These are phyloP conservation scores for Ascaphus truei DNA, from an alignment of 2,113 vertebrate species.

Conservation along the genomic window DNA sequence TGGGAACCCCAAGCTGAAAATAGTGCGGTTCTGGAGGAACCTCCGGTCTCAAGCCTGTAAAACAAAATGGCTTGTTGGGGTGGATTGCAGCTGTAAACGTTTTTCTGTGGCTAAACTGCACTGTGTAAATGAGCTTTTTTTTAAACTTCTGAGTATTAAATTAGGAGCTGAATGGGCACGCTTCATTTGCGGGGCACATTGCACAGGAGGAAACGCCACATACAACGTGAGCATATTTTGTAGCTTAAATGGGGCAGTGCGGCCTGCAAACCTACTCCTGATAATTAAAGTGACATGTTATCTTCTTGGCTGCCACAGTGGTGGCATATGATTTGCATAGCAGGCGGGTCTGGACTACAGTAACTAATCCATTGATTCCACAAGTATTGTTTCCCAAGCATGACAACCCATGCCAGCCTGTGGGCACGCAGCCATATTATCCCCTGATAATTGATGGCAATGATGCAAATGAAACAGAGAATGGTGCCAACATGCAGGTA, in stretches of 20 bases:
- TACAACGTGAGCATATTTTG: background rate
- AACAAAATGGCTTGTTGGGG: no score
- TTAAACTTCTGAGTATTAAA: no score
- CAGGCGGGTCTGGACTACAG: conserved; percentile 15
- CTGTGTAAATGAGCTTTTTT: no score
- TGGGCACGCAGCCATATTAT: conserved; percentile 9
- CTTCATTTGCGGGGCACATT: background rate
- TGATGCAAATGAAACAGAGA: background rate
- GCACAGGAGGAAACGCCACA: background rate
- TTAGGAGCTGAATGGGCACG: no score
- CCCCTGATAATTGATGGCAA: conserved; percentile 22
- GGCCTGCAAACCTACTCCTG: background rate
- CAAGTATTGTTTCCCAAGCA: conserved; percentile 30
- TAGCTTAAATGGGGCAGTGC: background rate
- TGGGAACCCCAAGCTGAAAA: no score
- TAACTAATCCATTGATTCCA: conserved; percentile 16
- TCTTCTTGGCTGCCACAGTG: background rate
- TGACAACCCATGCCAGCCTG: conserved; percentile 25
- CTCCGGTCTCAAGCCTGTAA: no score
- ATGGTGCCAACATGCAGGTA: conserved; percentile 17
- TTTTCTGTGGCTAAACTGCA: no score
- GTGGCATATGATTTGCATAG: conserved; percentile 9
- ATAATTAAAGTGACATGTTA: conserved; percentile 24
- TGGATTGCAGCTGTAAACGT: no score
- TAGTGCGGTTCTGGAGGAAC: no score